Conservation (phyloP, 2,113 vertebrate species). For the Chamaetylas fuelleborni region DNA sequence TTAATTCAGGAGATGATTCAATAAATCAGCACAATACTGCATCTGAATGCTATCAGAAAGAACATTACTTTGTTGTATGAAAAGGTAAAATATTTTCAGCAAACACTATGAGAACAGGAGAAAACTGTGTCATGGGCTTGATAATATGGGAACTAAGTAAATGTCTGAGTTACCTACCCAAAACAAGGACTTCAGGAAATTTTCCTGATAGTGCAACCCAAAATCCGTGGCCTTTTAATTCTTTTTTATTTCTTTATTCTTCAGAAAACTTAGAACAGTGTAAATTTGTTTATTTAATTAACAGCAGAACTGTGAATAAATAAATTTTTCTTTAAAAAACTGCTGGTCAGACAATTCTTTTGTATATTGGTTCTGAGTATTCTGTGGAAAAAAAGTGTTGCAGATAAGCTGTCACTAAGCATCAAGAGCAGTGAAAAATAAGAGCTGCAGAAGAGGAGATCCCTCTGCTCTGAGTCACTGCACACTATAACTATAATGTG, state of each 20-base stretch:
- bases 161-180: rapidly evolving
- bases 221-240: not conserved
- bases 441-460: not conserved
- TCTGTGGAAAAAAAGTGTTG: not conserved
- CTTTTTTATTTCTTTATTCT: not conserved
- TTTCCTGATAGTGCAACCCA: not conserved
- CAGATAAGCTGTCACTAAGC: not conserved
- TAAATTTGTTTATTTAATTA: not conserved
- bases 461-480: not conserved
- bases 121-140: not conserved
- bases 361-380: not conserved
- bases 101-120: not conserved
- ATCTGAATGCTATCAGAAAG: not conserved
- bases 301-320: not conserved
- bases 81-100: conserved; percentile 2
- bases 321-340: not conserved
- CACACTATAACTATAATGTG: not conserved
- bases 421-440: not conserved
- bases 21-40: not conserved
- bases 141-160: not conserved
- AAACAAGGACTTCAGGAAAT: not conserved
- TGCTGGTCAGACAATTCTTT: not conserved
- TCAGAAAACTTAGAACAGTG: not conserved
- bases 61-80: not conserved
- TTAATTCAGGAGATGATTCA: conserved; percentile 26